Evolutionary conservation across 2,113 vertebrate genomes (phyloP), one percentile per base, ranked within the genome.

Genomic region (Isichthys henryi): DNA sequence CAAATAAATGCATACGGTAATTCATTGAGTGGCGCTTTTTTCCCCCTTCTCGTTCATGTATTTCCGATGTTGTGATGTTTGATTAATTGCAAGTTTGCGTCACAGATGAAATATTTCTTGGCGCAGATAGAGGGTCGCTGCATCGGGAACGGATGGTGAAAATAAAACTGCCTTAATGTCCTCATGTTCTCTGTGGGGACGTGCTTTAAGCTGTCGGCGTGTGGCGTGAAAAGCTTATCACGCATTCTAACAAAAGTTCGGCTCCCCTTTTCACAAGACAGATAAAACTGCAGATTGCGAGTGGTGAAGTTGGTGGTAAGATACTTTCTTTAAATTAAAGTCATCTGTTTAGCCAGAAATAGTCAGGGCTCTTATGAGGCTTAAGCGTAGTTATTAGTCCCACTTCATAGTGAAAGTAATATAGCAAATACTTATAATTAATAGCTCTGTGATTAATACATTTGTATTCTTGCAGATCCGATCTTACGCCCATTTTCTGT

Each of bases 31-130:
- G 74, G 15, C 35, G 70, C 2, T 0, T 74, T 35, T 74, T 45
- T 5, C 39, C 2, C 5, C 39, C 2, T 45, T 85, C 10, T 11
- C 11, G 45, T 86, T 86, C 10, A 31, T 53, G 13, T 13, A 13
- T 53, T 39, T 31, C 27, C 48, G 48, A 15, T 49, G 27, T 82
- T 66, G 74, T 23, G 35, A 80, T 80, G 74, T 48, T 86, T 9
- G 2, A 90, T 19, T 39, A 88, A 91, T 88, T 84, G 86, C 48
- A 35, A 70, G 91, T 45, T 96, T 94, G 95, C 94, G 91, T 96
- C 95, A 96, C 91, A 88, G 89, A 93, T 85, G 90, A 96, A 94
- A 70, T 91, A 96, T 96, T 91, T 92, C 89, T 91, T 94, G 93
- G 94, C 93, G 88, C 84, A 35, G 82, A 84, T 9, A 2, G 10